Base-by-base conservation (phyloP, 2,797 vertebrate genomes). In the Enteromius argenteus region DNA sequence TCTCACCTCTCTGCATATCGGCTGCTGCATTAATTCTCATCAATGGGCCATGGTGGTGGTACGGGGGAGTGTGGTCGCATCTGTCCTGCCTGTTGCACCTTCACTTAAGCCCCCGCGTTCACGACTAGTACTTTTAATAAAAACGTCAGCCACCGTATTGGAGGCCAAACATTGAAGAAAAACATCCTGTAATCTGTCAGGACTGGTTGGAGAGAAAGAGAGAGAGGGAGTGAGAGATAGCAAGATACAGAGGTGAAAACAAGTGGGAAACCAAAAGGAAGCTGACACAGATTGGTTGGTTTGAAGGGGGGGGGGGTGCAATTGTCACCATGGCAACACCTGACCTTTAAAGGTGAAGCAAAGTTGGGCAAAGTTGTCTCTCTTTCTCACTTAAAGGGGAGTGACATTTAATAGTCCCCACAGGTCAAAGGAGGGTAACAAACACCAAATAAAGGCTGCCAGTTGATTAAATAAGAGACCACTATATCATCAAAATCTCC, bases 391-490 rank as follows among this genome's bases (percentile, higher is more conserved):
- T 94, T 94, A 94, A 95, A 93, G 90, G 86, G 89, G 91, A 93
- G 84, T 93, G 95, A 94, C 93, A 95, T 95, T 94, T 93, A 94
- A 95, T 94, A 95, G 93, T 94, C 93, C 93, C 92, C 89, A 90
- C 86, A 92, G 94, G 93, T 94, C 94, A 92, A 89, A 90, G 86
- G 85, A 93, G 92, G 93, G 90, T 92, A 95, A 94, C 93, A 94
- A 95, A 95, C 91, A 93, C 91, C 91, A 93, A 94, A 94, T 92
- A 94, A 93, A 94, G 87, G 80, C 91, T 93, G 91, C 89, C 89
- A 90, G 89, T 87, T 79, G 83, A 83, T 91, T 88, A 89, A 92
- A 93, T 89, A 91, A 89, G 85, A 90, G 89, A 90, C 86, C 72
- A 81, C 85, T 85, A 87, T 89, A 88, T 90, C 90, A 89, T 90